A percentile compares a stretch with the other conserved stretches of the same genome.
Conservation (phyloP, 2,113 vertebrate genomes). For the Siniperca chuatsi region DNA sequence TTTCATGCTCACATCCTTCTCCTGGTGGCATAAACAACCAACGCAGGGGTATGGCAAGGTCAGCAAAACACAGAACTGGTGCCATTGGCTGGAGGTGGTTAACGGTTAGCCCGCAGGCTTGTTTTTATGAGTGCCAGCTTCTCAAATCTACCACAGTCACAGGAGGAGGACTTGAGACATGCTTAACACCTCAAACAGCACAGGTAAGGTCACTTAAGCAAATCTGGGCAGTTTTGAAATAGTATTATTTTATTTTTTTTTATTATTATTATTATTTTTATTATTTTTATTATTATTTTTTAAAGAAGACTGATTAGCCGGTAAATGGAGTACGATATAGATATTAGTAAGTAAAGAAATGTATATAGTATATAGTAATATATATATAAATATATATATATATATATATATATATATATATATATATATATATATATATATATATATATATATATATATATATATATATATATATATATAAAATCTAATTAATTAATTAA, state of each 20-base stretch:
- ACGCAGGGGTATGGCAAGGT: constrained; percentile 25
- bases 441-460: too few relatives aligned
- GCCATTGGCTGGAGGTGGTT: constrained; percentile 46
- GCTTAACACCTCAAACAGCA: constrained; percentile 8
- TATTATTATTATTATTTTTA: too few relatives aligned
- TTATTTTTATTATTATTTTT: too few relatives aligned
- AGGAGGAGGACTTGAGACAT: constrained; percentile 12
- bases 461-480: too few relatives aligned
- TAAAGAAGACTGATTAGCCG: background rate
- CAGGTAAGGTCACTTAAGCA: constrained; percentile 49
- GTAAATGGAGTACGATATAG: background rate
- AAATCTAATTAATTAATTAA: too few relatives aligned
- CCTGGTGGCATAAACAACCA: background rate
- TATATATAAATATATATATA: too few relatives aligned
- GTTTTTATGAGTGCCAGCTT: constrained; percentile 30
- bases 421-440: too few relatives aligned
- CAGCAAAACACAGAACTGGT: constrained; percentile 47
- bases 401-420: too few relatives aligned
- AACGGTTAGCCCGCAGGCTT: constrained; percentile 4
- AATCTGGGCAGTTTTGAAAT: background rate
- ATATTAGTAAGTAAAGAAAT: background rate
- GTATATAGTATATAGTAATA: too few relatives aligned
- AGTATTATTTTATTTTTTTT: background rate
- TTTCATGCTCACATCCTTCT: background rate
- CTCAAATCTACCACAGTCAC: background rate